Conservation (phyloP, 2,797 vertebrate species). For the Sebastes oblongus region DNA sequence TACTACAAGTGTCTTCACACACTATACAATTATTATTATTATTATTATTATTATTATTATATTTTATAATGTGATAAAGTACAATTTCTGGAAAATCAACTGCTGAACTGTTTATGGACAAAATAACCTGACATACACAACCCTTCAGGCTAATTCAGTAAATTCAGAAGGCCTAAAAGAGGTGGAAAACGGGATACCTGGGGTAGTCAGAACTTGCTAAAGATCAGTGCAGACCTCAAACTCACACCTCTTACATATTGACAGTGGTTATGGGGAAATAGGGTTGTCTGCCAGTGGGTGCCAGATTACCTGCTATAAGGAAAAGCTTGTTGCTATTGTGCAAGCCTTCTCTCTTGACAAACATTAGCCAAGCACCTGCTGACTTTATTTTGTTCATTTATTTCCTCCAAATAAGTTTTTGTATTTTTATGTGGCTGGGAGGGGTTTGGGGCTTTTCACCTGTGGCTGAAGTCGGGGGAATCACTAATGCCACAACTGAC, state of each 20-base stretch:
- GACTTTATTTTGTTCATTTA: background rate
- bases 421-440: background rate
- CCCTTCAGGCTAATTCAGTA: background rate
- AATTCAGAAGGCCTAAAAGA: background rate
- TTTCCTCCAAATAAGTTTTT: background rate
- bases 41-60: background rate
- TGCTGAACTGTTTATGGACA: background rate
- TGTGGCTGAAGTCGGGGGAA: background rate
- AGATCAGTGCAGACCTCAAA: background rate
- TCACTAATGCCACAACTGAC: background rate
- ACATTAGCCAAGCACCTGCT: background rate
- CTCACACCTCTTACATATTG: background rate
- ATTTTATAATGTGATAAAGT: background rate
- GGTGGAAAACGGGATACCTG: background rate
- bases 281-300: too few relatives aligned
- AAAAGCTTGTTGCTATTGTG: background rate
- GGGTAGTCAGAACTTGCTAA: background rate
- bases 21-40: background rate
- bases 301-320: background rate
- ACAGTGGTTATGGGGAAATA: background rate
- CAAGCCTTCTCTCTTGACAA: background rate
- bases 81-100: background rate
- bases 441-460: background rate
- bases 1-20: background rate
- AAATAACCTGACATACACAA: background rate